Conservation (phyloP, 2,888 invertebrate species). For the Eustalomyia histrio region DNA sequence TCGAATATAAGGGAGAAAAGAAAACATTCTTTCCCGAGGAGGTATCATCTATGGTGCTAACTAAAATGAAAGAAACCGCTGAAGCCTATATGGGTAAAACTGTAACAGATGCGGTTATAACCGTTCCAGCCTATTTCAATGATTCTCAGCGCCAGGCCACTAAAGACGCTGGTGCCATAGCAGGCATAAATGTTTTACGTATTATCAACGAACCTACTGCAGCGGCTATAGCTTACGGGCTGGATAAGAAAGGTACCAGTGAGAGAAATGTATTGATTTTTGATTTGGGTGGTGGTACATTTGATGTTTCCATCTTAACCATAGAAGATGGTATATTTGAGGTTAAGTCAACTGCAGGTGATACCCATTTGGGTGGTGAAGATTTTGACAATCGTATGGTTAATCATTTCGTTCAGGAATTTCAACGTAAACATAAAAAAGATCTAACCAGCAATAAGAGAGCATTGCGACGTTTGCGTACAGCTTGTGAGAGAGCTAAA, state of each 20-base stretch:
- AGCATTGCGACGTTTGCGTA: slow-evolving; percentile 91
- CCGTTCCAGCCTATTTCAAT: slow-evolving; percentile 90
- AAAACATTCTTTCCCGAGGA: slow-evolving; percentile 96
- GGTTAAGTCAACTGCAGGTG: slow-evolving; percentile 89
- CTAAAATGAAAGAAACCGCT: slow-evolving; percentile 92
- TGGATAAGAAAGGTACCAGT: slow-evolving; percentile 89
- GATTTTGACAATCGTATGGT: slow-evolving; percentile 90
- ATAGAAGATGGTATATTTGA: slow-evolving; percentile 97
- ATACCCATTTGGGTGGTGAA: slow-evolving; percentile 77
- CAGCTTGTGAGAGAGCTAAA: slow-evolving; percentile 93
- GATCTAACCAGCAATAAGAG: slow-evolving; percentile 91
- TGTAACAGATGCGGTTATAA: slow-evolving; percentile 88
- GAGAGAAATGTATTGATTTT: slow-evolving; percentile 89
- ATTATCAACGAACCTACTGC: slow-evolving; percentile 96
- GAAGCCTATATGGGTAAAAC: slow-evolving; percentile 85
- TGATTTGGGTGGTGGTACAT: slow-evolving; percentile 88
- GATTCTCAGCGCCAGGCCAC: slow-evolving; percentile 88
- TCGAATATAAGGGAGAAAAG: slow-evolving; percentile 92
- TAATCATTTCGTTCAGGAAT: slow-evolving; percentile 91
- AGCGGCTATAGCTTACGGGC: slow-evolving; percentile 95
- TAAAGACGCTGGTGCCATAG: slow-evolving; percentile 90
- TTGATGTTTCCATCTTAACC: slow-evolving; percentile 92
- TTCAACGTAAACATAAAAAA: slow-evolving; percentile 94
- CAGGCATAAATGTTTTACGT: slow-evolving; percentile 93
- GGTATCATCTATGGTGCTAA: slow-evolving; percentile 94